These are phyloP conservation scores for Leucoma salicis DNA, from an alignment of 2,888 invertebrate species.

Conservation along the genomic window DNA sequence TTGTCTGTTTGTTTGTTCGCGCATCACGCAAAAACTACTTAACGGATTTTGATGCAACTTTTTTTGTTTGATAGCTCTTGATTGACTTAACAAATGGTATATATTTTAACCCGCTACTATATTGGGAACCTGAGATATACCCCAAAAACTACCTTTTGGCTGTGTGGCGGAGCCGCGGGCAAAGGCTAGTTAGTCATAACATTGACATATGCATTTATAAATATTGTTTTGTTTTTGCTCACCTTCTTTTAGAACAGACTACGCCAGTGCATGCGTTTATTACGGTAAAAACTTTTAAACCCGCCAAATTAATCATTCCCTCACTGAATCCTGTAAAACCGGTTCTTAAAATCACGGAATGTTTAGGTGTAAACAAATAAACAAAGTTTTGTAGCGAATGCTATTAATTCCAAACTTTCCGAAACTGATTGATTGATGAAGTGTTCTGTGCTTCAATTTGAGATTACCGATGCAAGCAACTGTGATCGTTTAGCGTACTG, in stretches of 20 bases:
- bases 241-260: background rate
- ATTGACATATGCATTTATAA: too few species aligned
- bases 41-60: too few species aligned
- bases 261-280: background rate
- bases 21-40: too few species aligned
- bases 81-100: too few species aligned
- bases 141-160: too few species aligned
- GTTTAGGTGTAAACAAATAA: constrained; percentile 12
- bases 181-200: too few species aligned
- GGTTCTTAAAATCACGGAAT: constrained; percentile 5
- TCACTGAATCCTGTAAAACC: constrained; percentile 6
- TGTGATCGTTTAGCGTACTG: too few species aligned
- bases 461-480: background rate
- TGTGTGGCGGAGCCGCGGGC: too few species aligned
- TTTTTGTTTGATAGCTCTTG: too few species aligned
- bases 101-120: too few species aligned
- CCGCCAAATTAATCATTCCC: constrained; percentile 8
- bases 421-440: constrained; percentile 10
- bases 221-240: background rate
- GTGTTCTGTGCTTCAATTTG: constrained; percentile 8
- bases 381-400: constrained; percentile 19
- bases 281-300: background rate
- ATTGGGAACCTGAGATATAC: too few species aligned
- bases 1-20: too few species aligned
- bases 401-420: constrained; percentile 27